phyloP scores from a whole-genome alignment of 37 sponge, comb jelly and placozoan genomes.

The Ianthella basta region DNA sequence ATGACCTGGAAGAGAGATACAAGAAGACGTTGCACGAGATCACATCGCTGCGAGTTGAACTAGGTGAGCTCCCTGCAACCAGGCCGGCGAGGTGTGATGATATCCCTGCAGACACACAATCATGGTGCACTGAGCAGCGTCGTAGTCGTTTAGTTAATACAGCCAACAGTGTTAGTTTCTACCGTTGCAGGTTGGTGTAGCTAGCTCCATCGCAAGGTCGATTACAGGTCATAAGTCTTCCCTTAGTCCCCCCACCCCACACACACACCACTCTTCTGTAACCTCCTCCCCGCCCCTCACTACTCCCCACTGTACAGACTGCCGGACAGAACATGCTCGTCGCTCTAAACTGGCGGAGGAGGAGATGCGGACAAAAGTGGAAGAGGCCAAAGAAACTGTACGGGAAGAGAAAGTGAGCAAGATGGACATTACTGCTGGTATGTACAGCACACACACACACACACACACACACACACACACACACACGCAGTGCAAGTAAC shows the following conservation, averaged over 20 bases:
- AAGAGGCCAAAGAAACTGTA: constrained; percentile 44
- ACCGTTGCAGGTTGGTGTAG: no score
- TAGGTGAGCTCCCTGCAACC: not conserved
- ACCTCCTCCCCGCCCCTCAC: no score
- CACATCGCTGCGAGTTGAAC: constrained; percentile 36
- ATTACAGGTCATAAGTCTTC: no score
- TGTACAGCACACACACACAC: constrained; percentile 25
- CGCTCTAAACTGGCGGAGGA: not conserved
- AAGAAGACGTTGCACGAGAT: constrained; percentile 69
- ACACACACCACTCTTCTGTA: not conserved
- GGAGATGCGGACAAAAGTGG: constrained; percentile 50
- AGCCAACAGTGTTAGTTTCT: no score
- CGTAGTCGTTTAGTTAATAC: no score
- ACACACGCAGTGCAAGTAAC: no score
- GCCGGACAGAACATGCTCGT: not conserved
- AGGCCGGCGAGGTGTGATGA: no score
- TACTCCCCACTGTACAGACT: not conserved
- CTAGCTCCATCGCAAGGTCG: no score
- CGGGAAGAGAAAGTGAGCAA: constrained; percentile 62
- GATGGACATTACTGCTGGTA: constrained; percentile 20
- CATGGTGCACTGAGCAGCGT: no score
- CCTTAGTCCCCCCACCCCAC: not conserved
- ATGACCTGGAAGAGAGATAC: constrained; percentile 66
- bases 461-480: constrained; percentile 41
- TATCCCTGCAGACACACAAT: no score